Conservation (phyloP, 1,140 invertebrate genomes). For the Zaprionus capensis region DNA sequence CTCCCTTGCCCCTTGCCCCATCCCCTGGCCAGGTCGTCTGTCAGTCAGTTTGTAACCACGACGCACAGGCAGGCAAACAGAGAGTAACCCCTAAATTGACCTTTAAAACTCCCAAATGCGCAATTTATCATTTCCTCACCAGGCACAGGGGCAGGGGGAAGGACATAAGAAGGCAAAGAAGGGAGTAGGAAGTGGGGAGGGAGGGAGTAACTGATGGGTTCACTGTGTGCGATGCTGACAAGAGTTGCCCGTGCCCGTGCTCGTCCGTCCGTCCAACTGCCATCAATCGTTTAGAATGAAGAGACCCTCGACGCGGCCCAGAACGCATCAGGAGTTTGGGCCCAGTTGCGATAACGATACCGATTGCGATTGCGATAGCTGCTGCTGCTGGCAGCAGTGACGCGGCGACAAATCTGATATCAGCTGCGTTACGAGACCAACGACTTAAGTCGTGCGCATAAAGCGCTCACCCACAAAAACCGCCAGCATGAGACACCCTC, state of each 20-base stretch:
- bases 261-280: conserved; percentile 41
- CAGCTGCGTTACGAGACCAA: conserved; percentile 70
- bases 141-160: conserved; percentile 3
- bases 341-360: conserved; percentile 19
- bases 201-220: not conserved
- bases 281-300: conserved; percentile 77
- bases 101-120: conserved; percentile 84
- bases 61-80: conserved; percentile 27
- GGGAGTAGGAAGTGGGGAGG: not conserved
- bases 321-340: not conserved
- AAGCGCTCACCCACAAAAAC: conserved; percentile 67
- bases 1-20: not conserved
- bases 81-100: conserved; percentile 82
- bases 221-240: conserved; percentile 48
- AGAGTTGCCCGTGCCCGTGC: conserved; percentile 24
- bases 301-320: conserved; percentile 33
- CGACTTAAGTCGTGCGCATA: conserved; percentile 53
- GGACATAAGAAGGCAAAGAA: not conserved
- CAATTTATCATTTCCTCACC: conserved; percentile 83
- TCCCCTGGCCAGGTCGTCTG: conserved; percentile 33
- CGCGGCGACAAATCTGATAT: conserved; percentile 68
- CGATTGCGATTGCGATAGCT: conserved; percentile 55
- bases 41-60: conserved; percentile 59
- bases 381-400: not conserved
- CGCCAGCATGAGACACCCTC: not conserved